These are phyloP conservation scores for Trogon melanurus DNA, from an alignment of 2,113 vertebrate genomes.

Conservation along the genomic window DNA sequence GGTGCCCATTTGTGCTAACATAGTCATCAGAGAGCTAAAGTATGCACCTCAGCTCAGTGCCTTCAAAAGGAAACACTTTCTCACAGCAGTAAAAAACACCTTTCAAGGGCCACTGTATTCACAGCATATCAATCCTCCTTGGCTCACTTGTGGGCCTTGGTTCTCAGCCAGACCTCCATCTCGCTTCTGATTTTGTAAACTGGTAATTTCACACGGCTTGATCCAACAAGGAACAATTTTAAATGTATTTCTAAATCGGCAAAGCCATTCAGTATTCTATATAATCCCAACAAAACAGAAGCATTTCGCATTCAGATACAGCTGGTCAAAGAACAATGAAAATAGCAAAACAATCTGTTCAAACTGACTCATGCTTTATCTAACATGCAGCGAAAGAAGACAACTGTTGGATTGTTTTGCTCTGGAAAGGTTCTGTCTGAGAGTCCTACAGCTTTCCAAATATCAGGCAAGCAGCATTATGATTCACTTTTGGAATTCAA, in stretches of 20 bases:
- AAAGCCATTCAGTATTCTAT: not conserved
- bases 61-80: not conserved
- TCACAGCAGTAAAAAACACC: not conserved
- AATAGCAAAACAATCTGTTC: not conserved
- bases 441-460: conserved; percentile 1
- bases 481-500: conserved; percentile 45
- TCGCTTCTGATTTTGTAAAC: not conserved
- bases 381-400: not conserved
- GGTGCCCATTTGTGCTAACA: not conserved
- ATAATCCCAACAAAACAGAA: not conserved
- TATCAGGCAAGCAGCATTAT: not conserved
- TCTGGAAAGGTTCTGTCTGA: conserved; percentile 10
- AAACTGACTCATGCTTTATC: not conserved
- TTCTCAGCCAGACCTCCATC: not conserved
- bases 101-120: not conserved
- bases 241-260: not conserved
- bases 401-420: conserved; percentile 18
- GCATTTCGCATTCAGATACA: not conserved
- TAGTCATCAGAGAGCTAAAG: not conserved
- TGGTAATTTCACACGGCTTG: rapidly evolving
- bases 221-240: not conserved
- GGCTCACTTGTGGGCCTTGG: not conserved
- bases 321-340: not conserved
- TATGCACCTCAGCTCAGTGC: not conserved
- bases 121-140: no score